Conservation (phyloP, 2,888 invertebrate genomes). For the Morpho helenor region DNA sequence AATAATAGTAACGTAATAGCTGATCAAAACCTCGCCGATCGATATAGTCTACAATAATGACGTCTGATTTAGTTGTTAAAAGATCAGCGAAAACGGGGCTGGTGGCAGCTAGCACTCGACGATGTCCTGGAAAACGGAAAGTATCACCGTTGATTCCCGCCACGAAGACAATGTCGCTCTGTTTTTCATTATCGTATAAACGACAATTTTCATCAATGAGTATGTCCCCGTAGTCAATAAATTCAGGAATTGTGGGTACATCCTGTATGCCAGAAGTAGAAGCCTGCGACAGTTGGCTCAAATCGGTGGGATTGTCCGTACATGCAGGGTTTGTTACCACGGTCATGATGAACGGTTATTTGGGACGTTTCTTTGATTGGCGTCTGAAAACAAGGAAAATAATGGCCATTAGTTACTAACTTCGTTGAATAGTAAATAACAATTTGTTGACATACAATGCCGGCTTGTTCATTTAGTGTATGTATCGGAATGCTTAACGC, state of each 20-base stretch:
- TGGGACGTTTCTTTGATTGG: constrained; percentile 19
- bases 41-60: constrained; percentile 78
- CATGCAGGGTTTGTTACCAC: constrained; percentile 68
- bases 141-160: constrained; percentile 82
- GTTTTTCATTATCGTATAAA: constrained; percentile 74
- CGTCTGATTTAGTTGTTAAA: constrained; percentile 59
- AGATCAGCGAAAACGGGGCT: constrained; percentile 83
- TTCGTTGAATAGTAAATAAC: neutral
- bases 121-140: constrained; percentile 84
- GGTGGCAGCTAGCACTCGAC: constrained; percentile 79
- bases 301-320: constrained; percentile 45
- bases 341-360: constrained; percentile 47
- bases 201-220: constrained; percentile 47
- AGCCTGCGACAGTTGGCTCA: constrained; percentile 20
- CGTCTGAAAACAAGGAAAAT: constrained; percentile 42
- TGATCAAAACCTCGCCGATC: constrained; percentile 84
- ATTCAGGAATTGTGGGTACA: constrained; percentile 10
- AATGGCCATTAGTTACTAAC: constrained; percentile 6
- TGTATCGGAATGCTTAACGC: constrained; percentile 32
- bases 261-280: constrained; percentile 24
- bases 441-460: constrained; percentile 1
- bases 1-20: constrained; percentile 82
- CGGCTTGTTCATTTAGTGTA: constrained; percentile 11
- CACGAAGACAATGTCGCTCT: constrained; percentile 81
- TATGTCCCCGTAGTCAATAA: constrained; percentile 29